phyloP scores from a whole-genome alignment of 1,140 invertebrate species.

The Papilio aristodemus region DNA sequence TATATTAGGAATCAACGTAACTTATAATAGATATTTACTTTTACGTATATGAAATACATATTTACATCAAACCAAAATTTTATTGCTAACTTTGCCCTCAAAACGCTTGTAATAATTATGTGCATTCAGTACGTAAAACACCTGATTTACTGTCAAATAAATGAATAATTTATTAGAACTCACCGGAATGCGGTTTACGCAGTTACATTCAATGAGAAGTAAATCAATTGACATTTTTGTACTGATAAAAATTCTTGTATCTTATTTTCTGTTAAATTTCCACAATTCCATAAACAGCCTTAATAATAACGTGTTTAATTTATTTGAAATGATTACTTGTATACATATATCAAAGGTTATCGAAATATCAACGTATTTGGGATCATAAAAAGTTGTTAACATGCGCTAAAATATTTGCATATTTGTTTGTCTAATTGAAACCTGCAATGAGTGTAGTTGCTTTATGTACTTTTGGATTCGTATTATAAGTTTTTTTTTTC shows the following conservation, averaged over 20 bases:
- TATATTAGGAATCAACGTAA: too few species aligned
- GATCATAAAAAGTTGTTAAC: not conserved
- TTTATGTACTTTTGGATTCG: too few species aligned
- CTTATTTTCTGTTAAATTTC: not conserved
- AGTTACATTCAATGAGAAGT: not conserved
- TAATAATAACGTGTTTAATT: not conserved
- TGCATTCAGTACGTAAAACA: not conserved
- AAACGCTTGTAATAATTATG: not conserved
- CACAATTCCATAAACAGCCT: not conserved
- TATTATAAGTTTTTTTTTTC: too few species aligned
- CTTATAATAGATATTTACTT: too few species aligned
- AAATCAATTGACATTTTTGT: slow-evolving; percentile 7
- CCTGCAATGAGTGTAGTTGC: not conserved
- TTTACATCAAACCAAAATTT: too few species aligned
- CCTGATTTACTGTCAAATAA: not conserved
- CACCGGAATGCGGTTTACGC: not conserved
- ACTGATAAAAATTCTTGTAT: slow-evolving; percentile 4
- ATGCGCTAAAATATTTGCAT: not conserved
- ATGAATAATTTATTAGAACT: slow-evolving; percentile 10
- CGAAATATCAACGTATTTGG: not conserved
- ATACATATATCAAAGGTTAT: not conserved
- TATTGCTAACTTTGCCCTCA: too few species aligned
- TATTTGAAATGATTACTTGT: slow-evolving; percentile 1
- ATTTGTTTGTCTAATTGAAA: not conserved
- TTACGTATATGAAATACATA: too few species aligned